These are phyloP conservation scores for Pseudopodoces humilis DNA, from an alignment of 2,113 vertebrate species.

Conservation along the genomic window DNA sequence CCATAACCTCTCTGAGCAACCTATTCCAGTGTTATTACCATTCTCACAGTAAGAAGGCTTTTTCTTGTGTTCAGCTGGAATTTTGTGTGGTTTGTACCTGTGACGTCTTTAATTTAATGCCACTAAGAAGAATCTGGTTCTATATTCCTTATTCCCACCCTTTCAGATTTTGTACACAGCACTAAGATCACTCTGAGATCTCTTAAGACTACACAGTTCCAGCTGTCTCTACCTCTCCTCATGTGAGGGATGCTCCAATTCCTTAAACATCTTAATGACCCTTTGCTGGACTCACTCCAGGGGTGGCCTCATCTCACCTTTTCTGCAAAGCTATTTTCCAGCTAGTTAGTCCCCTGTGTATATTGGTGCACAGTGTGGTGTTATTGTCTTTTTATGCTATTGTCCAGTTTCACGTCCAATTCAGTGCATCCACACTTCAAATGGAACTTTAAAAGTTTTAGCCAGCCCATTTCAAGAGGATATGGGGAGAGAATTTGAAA, in stretches of 20 bases:
- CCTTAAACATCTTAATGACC: not conserved
- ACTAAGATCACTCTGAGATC: not conserved
- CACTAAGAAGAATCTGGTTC: not conserved
- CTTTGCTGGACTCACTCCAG: not conserved
- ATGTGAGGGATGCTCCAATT: not conserved
- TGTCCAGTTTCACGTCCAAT: not conserved
- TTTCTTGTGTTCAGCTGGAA: not conserved
- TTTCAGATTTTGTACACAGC: not conserved
- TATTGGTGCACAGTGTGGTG: rapidly evolving
- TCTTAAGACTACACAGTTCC: not conserved
- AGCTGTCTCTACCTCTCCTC: not conserved
- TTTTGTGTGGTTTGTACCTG: not conserved
- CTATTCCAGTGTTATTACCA: not conserved
- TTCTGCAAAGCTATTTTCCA: not conserved
- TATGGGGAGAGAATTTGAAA: not conserved
- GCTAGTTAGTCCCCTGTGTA: not conserved
- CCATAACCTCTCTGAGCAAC: not conserved
- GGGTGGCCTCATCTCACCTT: not conserved
- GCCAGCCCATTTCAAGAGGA: not conserved
- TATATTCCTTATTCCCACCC: not conserved
- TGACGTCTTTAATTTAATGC: not conserved
- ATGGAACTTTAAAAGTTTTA: not conserved
- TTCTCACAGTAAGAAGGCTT: not conserved
- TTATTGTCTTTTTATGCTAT: not conserved
- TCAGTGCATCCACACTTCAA: not conserved